Base-by-base conservation (phyloP, 1,140 invertebrate genomes). In the Dolichoris vasculosae region DNA sequence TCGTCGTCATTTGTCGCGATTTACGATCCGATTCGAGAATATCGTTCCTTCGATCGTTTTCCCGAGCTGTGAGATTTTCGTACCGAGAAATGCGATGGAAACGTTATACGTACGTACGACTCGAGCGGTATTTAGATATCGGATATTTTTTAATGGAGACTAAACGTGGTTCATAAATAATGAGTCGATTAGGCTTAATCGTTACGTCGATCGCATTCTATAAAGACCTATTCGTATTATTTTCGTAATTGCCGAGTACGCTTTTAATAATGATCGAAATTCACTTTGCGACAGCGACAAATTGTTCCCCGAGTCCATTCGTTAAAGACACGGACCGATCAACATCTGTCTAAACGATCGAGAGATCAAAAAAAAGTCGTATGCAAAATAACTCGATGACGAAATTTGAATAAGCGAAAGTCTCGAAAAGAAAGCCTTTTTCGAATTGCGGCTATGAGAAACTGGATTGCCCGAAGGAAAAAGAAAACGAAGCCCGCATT, bases 321-420 rank as follows among this genome's bases (percentile, higher is more conserved):
- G 17, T 38, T 38, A 38, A 23, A 20, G 0, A 69, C 15, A 7
- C 17, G 8, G 15, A 69, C 3, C 67, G 32, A 69, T 69, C 30
- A 67, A 35, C 63, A 67, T 67, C 63, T 2, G 30, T 67, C 63
- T 35, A n/a, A 30, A 11, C 9, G 63, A 32, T 3, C 30, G 7
- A 35, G 63, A 11, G 30, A 15, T 67, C 9, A 9, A 67, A 35
- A n/a, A 35, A 35, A 32, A 67, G 32, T 35, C 63, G 13, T 1
- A 15, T 13, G n/a, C 30, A 67, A 67, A 67, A 23, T 2, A 67
- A 67, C 7, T 32, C 11, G 30, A 35, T 35, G 63, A 35, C 63
- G 32, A 67, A 32, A 67, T 67, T 67, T 67, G 63, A 67, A 67
- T 67, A 67, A 67, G 15, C 63, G 63, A 67, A 67, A 67, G 63